Conservation (phyloP, 2,888 invertebrate species). For the Sisyra nigra region DNA sequence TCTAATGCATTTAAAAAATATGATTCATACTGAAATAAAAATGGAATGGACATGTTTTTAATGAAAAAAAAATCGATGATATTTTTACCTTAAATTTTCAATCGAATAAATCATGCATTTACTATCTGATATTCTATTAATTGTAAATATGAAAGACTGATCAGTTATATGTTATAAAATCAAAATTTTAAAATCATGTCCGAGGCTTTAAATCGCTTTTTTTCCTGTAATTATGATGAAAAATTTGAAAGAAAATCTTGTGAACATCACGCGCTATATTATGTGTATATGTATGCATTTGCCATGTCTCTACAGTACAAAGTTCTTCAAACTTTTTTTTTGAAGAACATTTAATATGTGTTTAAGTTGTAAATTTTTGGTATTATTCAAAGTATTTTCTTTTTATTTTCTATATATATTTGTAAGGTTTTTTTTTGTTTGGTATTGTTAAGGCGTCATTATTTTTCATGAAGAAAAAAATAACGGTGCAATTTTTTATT, state of each 20-base stretch:
- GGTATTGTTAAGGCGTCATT: background rate
- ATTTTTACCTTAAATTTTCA: too few relatives aligned
- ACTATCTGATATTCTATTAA: too few relatives aligned
- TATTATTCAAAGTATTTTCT: background rate
- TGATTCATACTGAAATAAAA: too few relatives aligned
- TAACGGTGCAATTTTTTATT: too few relatives aligned
- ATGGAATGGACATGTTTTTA: too few relatives aligned
- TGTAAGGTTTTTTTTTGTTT: background rate
- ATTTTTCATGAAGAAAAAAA: background rate
- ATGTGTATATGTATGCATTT: conserved; percentile 4
- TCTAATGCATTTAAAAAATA: too few relatives aligned
- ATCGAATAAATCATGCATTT: conserved; percentile 2
- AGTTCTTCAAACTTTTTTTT: conserved; percentile 6
- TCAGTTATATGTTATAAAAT: conserved; percentile 6
- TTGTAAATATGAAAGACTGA: conserved; percentile 13
- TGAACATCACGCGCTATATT: background rate
- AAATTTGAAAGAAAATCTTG: background rate
- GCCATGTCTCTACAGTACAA: conserved; percentile 13
- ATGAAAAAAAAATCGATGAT: too few relatives aligned
- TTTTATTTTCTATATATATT: too few relatives aligned
- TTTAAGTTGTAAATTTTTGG: background rate
- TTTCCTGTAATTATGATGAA: background rate
- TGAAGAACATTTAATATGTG: background rate
- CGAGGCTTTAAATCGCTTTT: background rate
- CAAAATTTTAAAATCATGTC: background rate